Evolutionary conservation across 1,140 invertebrate genomes (phyloP).

Genomic region (Homarus americanus): DNA sequence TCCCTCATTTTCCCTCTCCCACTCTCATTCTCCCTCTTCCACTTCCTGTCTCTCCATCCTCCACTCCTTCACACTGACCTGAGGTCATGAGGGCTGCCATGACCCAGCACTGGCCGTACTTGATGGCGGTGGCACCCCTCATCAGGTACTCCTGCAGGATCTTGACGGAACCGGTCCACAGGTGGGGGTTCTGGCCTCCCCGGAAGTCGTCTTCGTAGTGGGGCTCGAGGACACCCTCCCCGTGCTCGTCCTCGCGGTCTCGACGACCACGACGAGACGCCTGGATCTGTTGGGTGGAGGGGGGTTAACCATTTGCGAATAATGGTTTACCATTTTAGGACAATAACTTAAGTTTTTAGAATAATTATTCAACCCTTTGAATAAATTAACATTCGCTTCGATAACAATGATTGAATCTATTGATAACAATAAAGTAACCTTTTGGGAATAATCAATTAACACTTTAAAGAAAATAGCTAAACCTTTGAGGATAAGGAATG

Average conservation of each 20-base stretch:
- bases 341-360: no score
- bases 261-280: constrained; percentile 80
- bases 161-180: constrained; percentile 85
- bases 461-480: no score
- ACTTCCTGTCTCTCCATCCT: background rate
- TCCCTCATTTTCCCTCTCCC: background rate
- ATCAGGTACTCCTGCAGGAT: constrained; percentile 83
- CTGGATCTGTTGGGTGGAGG: constrained; percentile 29
- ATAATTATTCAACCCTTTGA: no score
- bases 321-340: no score
- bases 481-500: no score
- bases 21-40: background rate
- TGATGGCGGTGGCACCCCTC: constrained; percentile 81
- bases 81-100: constrained; percentile 85
- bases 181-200: constrained; percentile 84
- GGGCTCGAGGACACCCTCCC: constrained; percentile 82
- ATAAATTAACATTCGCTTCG: no score
- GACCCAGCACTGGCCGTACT: constrained; percentile 88
- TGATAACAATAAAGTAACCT: no score
- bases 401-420: no score
- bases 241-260: constrained; percentile 82
- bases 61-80: constrained; percentile 77
- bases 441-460: no score
- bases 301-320: no score
- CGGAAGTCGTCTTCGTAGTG: constrained; percentile 82